phyloP scores from a whole-genome alignment of 2,888 invertebrate species.

The Hirtodrosophila duncani region DNA sequence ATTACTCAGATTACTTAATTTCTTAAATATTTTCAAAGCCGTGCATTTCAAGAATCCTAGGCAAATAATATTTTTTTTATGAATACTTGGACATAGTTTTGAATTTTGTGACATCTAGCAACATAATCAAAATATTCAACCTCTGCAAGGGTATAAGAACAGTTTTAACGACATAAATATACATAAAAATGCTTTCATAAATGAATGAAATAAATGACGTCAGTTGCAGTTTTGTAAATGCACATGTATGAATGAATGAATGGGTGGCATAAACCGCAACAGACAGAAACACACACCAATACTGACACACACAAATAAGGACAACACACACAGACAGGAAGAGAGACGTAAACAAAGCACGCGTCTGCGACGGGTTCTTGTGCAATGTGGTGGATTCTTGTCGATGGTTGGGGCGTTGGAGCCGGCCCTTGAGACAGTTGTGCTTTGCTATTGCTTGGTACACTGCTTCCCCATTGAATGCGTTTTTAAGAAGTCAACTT shows the following conservation, averaged over 20 bases:
- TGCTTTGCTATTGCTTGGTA: slow-evolving; percentile 28
- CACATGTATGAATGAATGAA: slow-evolving; percentile 65
- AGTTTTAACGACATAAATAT: slow-evolving; percentile 37
- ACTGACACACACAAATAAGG: slow-evolving; percentile 4
- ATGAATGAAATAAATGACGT: slow-evolving; percentile 59
- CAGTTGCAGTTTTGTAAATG: slow-evolving; percentile 25
- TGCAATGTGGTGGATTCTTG: slow-evolving; percentile 11
- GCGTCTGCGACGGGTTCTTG: slow-evolving; percentile 25
- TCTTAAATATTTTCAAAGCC: too few species aligned
- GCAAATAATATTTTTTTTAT: too few species aligned
- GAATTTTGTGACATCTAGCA: too few species aligned
- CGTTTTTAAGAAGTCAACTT: slow-evolving; percentile 68
- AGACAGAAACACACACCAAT: slow-evolving; percentile 3
- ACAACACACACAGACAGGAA: neutral
- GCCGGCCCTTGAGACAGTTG: slow-evolving; percentile 55
- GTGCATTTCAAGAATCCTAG: too few species aligned
- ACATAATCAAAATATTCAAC: too few species aligned
- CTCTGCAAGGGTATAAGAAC: slow-evolving; percentile 25
- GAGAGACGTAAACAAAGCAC: slow-evolving; percentile 20
- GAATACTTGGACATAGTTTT: too few species aligned
- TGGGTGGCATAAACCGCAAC: slow-evolving; percentile 48
- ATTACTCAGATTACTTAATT: too few species aligned
- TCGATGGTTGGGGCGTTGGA: slow-evolving; percentile 14
- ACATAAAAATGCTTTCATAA: slow-evolving; percentile 57
- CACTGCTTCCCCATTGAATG: slow-evolving; percentile 37